Percentiles rank a stretch among this genome's conserved stretches.
phyloP scores from a whole-genome alignment of 2,888 invertebrate genomes.

The Aplocera efformata region DNA sequence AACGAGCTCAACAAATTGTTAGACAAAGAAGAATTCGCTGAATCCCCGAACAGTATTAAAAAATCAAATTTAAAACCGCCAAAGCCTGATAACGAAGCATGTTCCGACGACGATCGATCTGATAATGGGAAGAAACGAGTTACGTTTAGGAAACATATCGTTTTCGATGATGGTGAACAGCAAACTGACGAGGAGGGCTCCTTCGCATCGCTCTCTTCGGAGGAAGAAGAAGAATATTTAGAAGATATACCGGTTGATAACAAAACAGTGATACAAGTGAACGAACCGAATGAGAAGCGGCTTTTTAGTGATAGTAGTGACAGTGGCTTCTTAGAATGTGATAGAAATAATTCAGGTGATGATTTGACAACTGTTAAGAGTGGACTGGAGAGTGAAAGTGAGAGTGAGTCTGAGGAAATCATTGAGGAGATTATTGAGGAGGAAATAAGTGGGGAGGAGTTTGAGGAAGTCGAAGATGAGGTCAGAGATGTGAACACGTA shows the following conservation, averaged over 20 bases:
- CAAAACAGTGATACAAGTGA: slow-evolving; percentile 56
- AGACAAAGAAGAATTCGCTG: slow-evolving; percentile 41
- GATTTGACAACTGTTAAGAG: slow-evolving; percentile 50
- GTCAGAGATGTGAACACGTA: slow-evolving; percentile 15
- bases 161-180: slow-evolving; percentile 75
- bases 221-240: slow-evolving; percentile 57
- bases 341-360: slow-evolving; percentile 51
- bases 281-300: slow-evolving; percentile 47
- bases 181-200: slow-evolving; percentile 72
- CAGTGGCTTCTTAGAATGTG: slow-evolving; percentile 72
- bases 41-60: slow-evolving; percentile 51
- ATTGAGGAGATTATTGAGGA: slow-evolving; percentile 51
- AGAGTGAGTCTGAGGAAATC: slow-evolving; percentile 53
- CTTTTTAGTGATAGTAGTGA: slow-evolving; percentile 74
- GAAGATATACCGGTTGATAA: slow-evolving; percentile 56
- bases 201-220: slow-evolving; percentile 67
- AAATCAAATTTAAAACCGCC: slow-evolving; percentile 71
- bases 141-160: slow-evolving; percentile 72
- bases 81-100: slow-evolving; percentile 62
- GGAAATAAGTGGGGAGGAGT: slow-evolving; percentile 30
- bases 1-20: slow-evolving; percentile 58
- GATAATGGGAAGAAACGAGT: slow-evolving; percentile 69
- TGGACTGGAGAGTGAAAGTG: slow-evolving; percentile 39
- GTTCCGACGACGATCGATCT: slow-evolving; percentile 70
- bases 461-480: slow-evolving; percentile 33